Conservation (phyloP, 2,797 vertebrate species). For the Coccyzus lansbergi region DNA sequence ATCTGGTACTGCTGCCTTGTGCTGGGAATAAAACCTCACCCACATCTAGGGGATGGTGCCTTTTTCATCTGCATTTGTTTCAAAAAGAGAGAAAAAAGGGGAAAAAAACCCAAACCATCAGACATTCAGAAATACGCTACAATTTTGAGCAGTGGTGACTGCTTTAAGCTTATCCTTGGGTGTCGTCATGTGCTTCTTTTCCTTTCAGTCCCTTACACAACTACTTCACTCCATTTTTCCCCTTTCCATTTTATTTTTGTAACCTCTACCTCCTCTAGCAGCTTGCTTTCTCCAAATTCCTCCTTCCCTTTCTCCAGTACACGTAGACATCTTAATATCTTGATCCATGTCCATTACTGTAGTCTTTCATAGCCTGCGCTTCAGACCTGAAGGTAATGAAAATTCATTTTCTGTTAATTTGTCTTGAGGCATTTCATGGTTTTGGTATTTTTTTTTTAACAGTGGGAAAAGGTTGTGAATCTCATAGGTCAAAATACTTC, state of each 20-base stretch:
- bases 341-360: not conserved
- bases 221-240: not conserved
- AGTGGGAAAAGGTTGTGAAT: not conserved
- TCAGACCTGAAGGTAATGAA: not conserved
- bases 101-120: rapidly evolving
- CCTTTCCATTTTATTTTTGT: not conserved
- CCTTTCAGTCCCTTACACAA: not conserved
- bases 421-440: not conserved
- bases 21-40: not conserved
- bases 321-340: not conserved
- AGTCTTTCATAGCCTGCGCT: not conserved
- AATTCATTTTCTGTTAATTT: not conserved
- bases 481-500: not conserved
- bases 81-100: not conserved
- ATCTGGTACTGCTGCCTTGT: not conserved
- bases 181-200: not conserved
- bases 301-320: not conserved
- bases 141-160: not conserved
- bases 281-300: not conserved
- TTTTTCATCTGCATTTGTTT: not conserved
- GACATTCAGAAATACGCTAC: not conserved
- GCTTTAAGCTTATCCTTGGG: not conserved
- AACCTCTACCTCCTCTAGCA: not conserved
- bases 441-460: not conserved
- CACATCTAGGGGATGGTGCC: not conserved